Conservation (phyloP, 1,140 invertebrate species). For the Trachymyrmex cornetzi region DNA sequence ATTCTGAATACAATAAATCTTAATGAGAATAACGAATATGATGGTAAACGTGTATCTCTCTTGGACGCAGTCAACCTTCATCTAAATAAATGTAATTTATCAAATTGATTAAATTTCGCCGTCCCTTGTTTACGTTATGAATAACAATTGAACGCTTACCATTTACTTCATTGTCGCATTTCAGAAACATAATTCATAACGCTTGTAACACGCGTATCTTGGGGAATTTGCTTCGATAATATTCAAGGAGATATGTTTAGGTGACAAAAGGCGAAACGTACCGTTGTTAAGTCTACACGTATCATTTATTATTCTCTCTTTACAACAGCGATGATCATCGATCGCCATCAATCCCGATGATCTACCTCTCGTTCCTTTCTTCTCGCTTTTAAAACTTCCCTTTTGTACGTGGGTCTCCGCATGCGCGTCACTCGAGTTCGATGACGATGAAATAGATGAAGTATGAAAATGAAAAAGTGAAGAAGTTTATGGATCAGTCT, state of each 20-base stretch:
- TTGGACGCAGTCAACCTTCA: slow-evolving; percentile 2
- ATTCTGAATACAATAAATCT: slow-evolving; percentile 14
- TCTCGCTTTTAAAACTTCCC: slow-evolving; percentile 43
- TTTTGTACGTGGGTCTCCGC: slow-evolving; percentile 62
- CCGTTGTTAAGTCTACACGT: slow-evolving; percentile 68
- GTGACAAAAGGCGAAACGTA: neutral
- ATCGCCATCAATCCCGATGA: slow-evolving; percentile 28
- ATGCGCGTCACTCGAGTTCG: slow-evolving; percentile 39
- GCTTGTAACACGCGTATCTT: neutral
- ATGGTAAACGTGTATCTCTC: neutral
- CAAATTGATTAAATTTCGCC: neutral
- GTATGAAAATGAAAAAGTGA: slow-evolving; percentile 41
- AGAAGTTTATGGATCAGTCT: slow-evolving; percentile 76
- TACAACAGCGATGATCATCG: slow-evolving; percentile 68
- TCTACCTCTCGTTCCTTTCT: neutral
- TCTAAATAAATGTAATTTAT: neutral
- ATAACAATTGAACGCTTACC: neutral
- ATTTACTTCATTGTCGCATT: neutral
- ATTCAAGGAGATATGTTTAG: neutral
- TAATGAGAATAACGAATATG: neutral
- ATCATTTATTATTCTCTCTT: slow-evolving; percentile 75
- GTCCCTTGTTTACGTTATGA: neutral
- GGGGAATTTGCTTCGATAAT: neutral
- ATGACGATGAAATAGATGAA: slow-evolving; percentile 62
- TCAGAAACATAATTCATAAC: neutral